phyloP scores from a whole-genome alignment of 2,113 vertebrate genomes.

The Varanus komodoensis region DNA sequence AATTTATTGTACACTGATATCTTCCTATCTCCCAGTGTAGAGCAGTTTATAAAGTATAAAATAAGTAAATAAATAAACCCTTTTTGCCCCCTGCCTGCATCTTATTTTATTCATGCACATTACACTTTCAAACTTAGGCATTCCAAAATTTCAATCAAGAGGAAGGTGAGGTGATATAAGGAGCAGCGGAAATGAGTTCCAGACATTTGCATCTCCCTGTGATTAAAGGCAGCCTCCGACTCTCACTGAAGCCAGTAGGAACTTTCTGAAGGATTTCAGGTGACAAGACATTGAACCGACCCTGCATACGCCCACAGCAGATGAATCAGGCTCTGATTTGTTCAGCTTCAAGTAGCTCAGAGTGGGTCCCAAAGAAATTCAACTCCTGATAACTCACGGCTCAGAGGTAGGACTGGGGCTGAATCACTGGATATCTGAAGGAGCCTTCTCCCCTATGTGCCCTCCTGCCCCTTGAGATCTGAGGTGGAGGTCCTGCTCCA shows the following conservation, averaged over 20 bases:
- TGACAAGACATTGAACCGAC: neutral
- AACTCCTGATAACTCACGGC: no score
- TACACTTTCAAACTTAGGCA: neutral
- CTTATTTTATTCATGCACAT: neutral
- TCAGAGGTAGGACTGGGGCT: neutral
- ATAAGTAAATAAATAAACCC: no score
- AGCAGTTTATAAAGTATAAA: no score
- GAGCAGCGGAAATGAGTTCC: conserved; percentile 5
- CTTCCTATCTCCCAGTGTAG: no score
- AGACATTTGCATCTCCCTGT: neutral
- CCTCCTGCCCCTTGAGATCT: no score
- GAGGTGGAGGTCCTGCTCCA: no score
- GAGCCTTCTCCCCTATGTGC: no score
- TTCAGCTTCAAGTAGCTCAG: neutral
- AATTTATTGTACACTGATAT: no score
- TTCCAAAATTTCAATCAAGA: neutral
- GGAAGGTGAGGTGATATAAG: neutral
- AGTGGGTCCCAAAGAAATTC: neutral
- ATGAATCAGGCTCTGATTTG: neutral
- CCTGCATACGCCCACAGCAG: neutral
- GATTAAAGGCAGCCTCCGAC: neutral
- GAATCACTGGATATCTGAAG: neutral
- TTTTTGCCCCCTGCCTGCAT: neutral
- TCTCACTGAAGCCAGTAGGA: conserved; percentile 3
- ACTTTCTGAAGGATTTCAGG: neutral